Evolutionary conservation across 2,888 invertebrate genomes (phyloP).

Genomic region (Noctua janthe): DNA sequence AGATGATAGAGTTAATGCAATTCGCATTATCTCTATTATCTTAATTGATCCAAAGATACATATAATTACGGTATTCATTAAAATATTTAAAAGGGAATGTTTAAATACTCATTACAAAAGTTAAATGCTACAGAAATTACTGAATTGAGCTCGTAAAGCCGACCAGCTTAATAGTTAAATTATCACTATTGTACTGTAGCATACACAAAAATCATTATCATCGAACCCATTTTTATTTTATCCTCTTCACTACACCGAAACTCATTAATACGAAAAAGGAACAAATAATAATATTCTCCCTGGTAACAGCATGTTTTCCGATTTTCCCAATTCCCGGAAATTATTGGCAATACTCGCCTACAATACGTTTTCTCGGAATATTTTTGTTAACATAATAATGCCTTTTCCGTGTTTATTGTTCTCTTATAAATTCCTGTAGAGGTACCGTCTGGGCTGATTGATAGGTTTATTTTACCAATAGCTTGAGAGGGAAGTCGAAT

Average conservation of each 20-base stretch:
- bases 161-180: neutral
- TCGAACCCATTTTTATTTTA: neutral
- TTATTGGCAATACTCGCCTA: slow-evolving; percentile 26
- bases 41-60: neutral
- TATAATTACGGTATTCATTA: too few species aligned
- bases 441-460: slow-evolving; percentile 38
- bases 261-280: neutral
- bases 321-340: slow-evolving; percentile 23
- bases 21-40: too few species aligned
- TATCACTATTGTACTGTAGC: neutral
- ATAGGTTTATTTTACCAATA: slow-evolving; percentile 25
- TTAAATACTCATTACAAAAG: neutral
- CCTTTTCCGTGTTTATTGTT: slow-evolving; percentile 37
- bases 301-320: neutral
- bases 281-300: neutral
- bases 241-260: neutral
- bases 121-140: neutral
- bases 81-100: neutral
- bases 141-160: neutral
- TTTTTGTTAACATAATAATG: slow-evolving; percentile 43
- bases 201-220: neutral
- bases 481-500: neutral
- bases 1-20: too few species aligned
- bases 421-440: slow-evolving; percentile 18
- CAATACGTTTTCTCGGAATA: slow-evolving; percentile 9